Conservation (phyloP, 2,888 invertebrate genomes). For the Netelia fuscicornis region DNA sequence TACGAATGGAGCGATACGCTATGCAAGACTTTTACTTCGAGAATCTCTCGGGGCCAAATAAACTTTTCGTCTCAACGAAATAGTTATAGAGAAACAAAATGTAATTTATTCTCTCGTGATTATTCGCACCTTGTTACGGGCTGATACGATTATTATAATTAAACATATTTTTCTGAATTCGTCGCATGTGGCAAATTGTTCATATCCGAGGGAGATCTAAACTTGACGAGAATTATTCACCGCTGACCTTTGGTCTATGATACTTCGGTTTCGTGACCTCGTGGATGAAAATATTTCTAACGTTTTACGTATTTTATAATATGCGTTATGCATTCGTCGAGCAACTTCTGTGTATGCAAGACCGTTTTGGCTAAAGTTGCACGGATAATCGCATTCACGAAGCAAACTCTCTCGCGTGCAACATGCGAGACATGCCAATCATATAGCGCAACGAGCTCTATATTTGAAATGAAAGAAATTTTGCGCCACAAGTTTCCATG, state of each 20-base stretch:
- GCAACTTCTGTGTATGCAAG: conserved; percentile 39
- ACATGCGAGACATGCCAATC: conserved; percentile 70
- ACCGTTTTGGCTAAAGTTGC: conserved; percentile 61
- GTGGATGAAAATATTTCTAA: conserved; percentile 15
- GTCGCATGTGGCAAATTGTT: conserved; percentile 21
- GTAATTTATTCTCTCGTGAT: conserved; percentile 56
- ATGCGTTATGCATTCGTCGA: conserved; percentile 43
- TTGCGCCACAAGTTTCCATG: neutral
- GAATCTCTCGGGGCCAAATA: neutral
- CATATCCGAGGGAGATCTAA: conserved; percentile 27
- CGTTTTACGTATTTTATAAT: conserved; percentile 7
- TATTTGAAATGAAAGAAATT: conserved; percentile 35
- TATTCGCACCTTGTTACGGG: conserved; percentile 12
- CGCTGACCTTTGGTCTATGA: conserved; percentile 59
- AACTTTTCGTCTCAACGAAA: neutral
- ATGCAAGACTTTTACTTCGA: conserved; percentile 1
- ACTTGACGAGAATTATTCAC: conserved; percentile 53
- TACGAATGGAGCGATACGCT: neutral
- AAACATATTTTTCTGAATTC: conserved; percentile 18
- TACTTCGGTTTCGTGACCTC: conserved; percentile 45
- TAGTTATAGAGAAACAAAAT: conserved; percentile 4
- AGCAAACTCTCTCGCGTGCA: conserved; percentile 67
- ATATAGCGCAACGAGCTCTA: conserved; percentile 65
- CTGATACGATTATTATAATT: neutral
- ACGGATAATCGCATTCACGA: conserved; percentile 57